Evolutionary conservation across 2,888 invertebrate genomes (phyloP).

Genomic region (Drosophila eohydei): DNA sequence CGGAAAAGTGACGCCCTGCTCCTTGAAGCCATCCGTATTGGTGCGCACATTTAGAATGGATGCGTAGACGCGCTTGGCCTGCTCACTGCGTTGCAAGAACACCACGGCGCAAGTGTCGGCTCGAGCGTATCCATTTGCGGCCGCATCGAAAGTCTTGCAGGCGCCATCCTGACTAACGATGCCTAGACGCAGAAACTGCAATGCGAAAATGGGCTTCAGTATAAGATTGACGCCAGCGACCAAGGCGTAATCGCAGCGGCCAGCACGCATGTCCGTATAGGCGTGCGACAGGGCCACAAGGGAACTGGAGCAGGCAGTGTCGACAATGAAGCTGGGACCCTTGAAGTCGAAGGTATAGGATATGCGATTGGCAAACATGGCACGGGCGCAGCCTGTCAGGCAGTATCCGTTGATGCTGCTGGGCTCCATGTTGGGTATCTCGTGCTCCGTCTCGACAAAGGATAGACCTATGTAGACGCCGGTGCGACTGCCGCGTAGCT

Average conservation of each 20-base stretch:
- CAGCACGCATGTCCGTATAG: constrained; percentile 90
- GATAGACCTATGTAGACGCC: constrained; percentile 98
- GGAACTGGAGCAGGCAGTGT: constrained; percentile 99
- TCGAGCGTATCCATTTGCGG: constrained; percentile 96
- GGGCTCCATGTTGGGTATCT: constrained; percentile 91
- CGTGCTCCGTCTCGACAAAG: constrained; percentile 95
- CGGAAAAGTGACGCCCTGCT: constrained; percentile 95
- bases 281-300: constrained; percentile 96
- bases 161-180: constrained; percentile 94
- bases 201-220: constrained; percentile 94
- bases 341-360: constrained; percentile 98
- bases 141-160: constrained; percentile 97
- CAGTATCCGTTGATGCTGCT: constrained; percentile 96
- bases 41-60: constrained; percentile 94
- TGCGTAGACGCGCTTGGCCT: constrained; percentile 93
- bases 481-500: constrained; percentile 93
- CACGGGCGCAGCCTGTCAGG: constrained; percentile 96
- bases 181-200: constrained; percentile 96
- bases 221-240: constrained; percentile 96
- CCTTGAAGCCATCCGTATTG: constrained; percentile 97
- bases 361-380: constrained; percentile 98
- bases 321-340: constrained; percentile 98
- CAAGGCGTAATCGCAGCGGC: constrained; percentile 96
- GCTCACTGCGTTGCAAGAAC: constrained; percentile 91
- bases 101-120: constrained; percentile 95